phyloP scores from a whole-genome alignment of 2,113 vertebrate genomes.

The Rhinichthys klamathensis region DNA sequence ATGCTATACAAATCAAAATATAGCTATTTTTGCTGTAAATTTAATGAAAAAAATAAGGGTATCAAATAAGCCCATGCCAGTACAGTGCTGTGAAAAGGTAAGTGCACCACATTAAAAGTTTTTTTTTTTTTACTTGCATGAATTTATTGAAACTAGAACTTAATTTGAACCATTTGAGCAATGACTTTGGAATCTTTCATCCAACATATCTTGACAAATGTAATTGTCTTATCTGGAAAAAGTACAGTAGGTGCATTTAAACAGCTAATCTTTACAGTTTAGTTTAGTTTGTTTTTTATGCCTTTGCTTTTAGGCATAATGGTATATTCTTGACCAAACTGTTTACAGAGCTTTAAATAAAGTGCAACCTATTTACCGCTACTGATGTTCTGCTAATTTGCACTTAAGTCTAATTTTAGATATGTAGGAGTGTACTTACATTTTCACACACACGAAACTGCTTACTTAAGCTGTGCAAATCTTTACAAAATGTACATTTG shows the following conservation, averaged over 20 bases:
- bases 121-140: too few species aligned
- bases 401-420: neutral
- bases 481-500: neutral
- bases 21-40: neutral
- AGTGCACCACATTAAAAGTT: neutral
- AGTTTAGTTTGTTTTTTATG: too few species aligned
- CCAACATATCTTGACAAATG: too few species aligned
- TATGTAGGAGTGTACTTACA: neutral
- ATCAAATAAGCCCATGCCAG: neutral
- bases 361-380: neutral
- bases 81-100: neutral
- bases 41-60: neutral
- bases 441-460: neutral
- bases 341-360: neutral
- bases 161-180: too few species aligned
- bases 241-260: neutral
- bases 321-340: neutral
- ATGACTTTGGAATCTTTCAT: too few species aligned
- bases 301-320: too few species aligned
- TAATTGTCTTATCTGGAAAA: too few species aligned
- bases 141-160: too few species aligned
- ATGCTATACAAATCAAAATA: neutral
- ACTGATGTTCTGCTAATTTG: neutral
- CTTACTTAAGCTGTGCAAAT: neutral
- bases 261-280: neutral